These are phyloP conservation scores for Serranus cabrilla DNA, from an alignment of 2,797 vertebrate species.

Conservation along the genomic window DNA sequence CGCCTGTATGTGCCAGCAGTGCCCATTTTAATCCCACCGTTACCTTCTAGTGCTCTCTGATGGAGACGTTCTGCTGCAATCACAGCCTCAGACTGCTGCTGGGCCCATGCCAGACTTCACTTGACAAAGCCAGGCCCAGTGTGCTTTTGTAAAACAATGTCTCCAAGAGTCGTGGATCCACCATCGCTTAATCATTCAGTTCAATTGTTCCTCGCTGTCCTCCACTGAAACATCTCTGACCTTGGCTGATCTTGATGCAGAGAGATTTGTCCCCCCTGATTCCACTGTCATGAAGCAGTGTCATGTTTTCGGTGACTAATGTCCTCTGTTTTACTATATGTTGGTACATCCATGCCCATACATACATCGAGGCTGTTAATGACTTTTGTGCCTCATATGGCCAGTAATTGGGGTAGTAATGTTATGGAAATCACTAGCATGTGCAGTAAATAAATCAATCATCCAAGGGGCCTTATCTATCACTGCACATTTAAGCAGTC, in stretches of 20 bases:
- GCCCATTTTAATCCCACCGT: conserved; percentile 85
- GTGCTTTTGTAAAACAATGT: conserved; percentile 68
- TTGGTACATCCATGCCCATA: conserved; percentile 41
- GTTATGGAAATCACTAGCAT: conserved; percentile 84
- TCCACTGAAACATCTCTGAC: conserved; percentile 36
- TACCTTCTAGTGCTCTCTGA: conserved; percentile 85
- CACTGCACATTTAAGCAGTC: conserved; percentile 86
- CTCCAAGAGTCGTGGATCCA: conserved; percentile 52
- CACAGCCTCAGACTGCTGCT: conserved; percentile 80
- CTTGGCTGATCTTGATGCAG: conserved; percentile 31
- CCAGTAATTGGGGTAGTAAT: conserved; percentile 76
- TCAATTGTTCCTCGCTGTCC: conserved; percentile 21
- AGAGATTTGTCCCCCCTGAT: conserved; percentile 15
- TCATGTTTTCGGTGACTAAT: neutral
- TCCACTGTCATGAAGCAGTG: neutral
- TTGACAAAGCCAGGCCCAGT: conserved; percentile 66
- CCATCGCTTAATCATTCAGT: conserved; percentile 50
- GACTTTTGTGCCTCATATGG: conserved; percentile 73
- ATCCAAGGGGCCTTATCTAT: conserved; percentile 87
- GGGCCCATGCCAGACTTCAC: conserved; percentile 81
- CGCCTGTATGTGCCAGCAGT: conserved; percentile 87
- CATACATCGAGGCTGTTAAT: conserved; percentile 64
- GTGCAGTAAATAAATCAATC: conserved; percentile 87
- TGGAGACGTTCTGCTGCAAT: conserved; percentile 83
- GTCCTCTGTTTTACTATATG: conserved; percentile 22